A percentile compares a stretch with the other conserved stretches of the same genome.
Conservation (phyloP, 2,888 invertebrate species). For the Cryptocephalus primarius region DNA sequence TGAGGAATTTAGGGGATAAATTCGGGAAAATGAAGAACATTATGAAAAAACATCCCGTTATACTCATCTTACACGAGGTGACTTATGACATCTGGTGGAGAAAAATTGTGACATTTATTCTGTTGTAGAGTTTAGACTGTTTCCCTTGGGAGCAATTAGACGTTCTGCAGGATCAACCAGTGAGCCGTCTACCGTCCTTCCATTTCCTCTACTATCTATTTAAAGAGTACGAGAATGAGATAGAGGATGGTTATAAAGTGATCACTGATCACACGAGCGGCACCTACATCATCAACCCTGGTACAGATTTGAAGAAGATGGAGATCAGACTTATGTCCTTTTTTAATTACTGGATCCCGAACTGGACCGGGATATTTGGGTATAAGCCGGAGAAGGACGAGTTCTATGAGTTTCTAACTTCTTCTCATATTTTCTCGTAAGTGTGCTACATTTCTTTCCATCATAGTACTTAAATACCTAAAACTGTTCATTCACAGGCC, state of each 20-base stretch:
- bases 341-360: conserved; percentile 40
- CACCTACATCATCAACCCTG: conserved; percentile 60
- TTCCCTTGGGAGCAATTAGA: conserved; percentile 73
- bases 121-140: conserved; percentile 52
- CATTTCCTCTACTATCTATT: conserved; percentile 54
- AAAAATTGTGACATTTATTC: not conserved
- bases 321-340: conserved; percentile 39
- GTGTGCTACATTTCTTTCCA: conserved; percentile 12
- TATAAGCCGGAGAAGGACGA: conserved; percentile 42
- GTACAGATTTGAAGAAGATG: conserved; percentile 39
- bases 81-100: not conserved
- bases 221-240: conserved; percentile 45
- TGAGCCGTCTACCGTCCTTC: conserved; percentile 64
- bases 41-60: conserved; percentile 44
- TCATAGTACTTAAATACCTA: too few species aligned
- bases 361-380: conserved; percentile 38
- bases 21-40: conserved; percentile 35
- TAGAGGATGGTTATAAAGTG: conserved; percentile 47
- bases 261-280: conserved; percentile 39
- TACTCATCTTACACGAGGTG: conserved; percentile 62
- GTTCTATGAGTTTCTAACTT: conserved; percentile 40
- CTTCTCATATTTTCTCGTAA: conserved; percentile 50
- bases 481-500: too few species aligned
- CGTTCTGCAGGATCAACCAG: conserved; percentile 52
- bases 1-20: conserved; percentile 37